Evolutionary conservation across 92 coral and sea anemone genomes (phyloP).

Genomic region (Heliopora coerulea): DNA sequence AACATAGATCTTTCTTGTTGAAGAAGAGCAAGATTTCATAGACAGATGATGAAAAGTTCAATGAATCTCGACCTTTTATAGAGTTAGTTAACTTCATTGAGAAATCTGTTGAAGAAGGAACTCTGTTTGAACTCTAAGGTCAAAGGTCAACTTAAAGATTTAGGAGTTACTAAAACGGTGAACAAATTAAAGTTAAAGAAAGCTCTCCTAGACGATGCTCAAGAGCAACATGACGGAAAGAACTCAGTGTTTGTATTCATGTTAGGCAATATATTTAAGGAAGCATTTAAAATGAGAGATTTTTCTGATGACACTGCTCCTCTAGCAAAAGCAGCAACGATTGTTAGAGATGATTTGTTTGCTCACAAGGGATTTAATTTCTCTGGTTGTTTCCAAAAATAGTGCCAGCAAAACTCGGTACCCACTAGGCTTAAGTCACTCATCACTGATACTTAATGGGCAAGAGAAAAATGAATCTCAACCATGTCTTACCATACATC

Average conservation of each 20-base stretch:
- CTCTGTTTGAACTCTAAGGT: neutral
- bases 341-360: slow-evolving; percentile 52
- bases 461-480: slow-evolving; percentile 30
- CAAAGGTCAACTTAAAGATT: slow-evolving; percentile 6
- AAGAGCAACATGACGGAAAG: neutral
- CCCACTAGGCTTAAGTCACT: slow-evolving; percentile 56
- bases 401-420: slow-evolving; percentile 41
- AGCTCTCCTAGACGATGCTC: no score
- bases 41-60: neutral
- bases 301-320: neutral
- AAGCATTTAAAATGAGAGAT: slow-evolving; percentile 3
- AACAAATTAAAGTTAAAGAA: slow-evolving; percentile 12
- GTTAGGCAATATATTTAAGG: neutral
- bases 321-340: slow-evolving; percentile 45
- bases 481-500: slow-evolving; percentile 32
- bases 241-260: slow-evolving; percentile 4
- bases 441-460: slow-evolving; percentile 44
- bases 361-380: slow-evolving; percentile 47
- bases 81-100: no score
- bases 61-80: neutral
- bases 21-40: no score
- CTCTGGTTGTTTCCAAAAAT: slow-evolving; percentile 40
- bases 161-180: neutral
- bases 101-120: neutral
- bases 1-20: slow-evolving; percentile 3